Base-by-base conservation (phyloP, 1,140 invertebrate genomes). In the Leptoteleia sp. region DNA sequence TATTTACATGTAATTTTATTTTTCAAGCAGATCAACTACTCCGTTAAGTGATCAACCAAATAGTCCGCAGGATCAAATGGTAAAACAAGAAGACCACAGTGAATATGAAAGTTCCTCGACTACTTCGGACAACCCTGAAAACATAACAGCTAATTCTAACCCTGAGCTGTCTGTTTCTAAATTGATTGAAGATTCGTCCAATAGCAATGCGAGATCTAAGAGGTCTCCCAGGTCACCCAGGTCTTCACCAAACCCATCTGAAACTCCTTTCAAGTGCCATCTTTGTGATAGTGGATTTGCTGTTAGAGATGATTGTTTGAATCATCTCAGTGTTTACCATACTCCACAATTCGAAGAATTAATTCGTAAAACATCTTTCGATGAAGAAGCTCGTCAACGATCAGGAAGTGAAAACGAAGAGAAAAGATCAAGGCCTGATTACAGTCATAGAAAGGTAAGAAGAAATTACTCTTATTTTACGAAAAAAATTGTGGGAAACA, bases 231-330 rank as follows among this genome's bases (percentile, higher is more conserved):
- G 45, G 7, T 79, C 61, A 19, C 75, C 68, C 17, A 84, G 50
- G 25, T 81, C 57, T 27, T 82, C 75, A 5, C 78, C 78, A 13
- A 77, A 65, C 35, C 81, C 61, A 0, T 40, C 62, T 15, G 94
- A 96, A 65, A 89, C 95, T 22, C 95, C 96, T 0, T 98, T 96
- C 90, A 97, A 97, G 85, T 99, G 97, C 83, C 96, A 98, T 87
- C 89, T 98, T 7, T 98, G 96, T 85, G 96, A 98, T 78, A 93
- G 92, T 7, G 95, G 96, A 0, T 98, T 95, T 81, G 91, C 91
- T 0, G 94, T 95, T 19, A 91, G 96, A 0, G 91, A 94, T 48
- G 94, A 94, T 5, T 95, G 95, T 25, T 87, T 98, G 17, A 92
- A 94, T 11, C 97, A 98, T 83, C 93, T 97, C 59, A 93, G 93